phyloP scores from a whole-genome alignment of 2,888 invertebrate species.

The Agrochola lychnidis region DNA sequence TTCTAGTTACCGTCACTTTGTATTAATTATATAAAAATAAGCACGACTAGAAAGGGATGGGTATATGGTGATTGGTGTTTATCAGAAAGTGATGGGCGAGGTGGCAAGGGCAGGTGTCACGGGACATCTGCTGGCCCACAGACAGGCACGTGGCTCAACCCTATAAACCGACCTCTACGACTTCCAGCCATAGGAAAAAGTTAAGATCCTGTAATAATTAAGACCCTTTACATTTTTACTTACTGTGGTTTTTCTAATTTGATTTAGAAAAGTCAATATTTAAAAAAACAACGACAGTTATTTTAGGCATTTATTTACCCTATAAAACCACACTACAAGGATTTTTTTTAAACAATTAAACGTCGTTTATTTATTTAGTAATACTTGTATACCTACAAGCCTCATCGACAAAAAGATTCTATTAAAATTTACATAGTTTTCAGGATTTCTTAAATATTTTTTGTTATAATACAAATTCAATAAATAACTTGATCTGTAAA shows the following conservation, averaged over 20 bases:
- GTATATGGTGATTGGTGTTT: conserved; percentile 73
- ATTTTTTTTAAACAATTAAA: neutral
- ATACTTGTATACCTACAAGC: neutral
- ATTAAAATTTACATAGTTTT: neutral
- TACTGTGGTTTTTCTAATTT: conserved; percentile 32
- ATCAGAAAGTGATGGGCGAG: conserved; percentile 84
- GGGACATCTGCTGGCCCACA: conserved; percentile 87
- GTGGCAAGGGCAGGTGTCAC: conserved; percentile 89
- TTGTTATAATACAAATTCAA: neutral
- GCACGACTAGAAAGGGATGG: conserved; percentile 84
- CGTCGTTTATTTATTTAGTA: too few species aligned
- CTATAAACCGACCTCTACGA: conserved; percentile 84
- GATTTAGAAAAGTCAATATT: neutral
- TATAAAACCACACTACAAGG: neutral
- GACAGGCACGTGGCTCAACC: conserved; percentile 89
- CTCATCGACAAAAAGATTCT: neutral
- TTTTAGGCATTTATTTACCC: too few species aligned
- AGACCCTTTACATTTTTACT: conserved; percentile 47
- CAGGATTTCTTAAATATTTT: neutral
- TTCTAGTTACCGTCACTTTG: conserved; percentile 90
- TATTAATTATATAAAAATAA: conserved; percentile 91
- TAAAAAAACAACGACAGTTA: rapidly evolving
- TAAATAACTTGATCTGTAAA: neutral
- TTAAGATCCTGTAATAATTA: conserved; percentile 79
- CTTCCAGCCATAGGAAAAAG: conserved; percentile 82